These are phyloP conservation scores for Dusona sp. DNA, from an alignment of 2,888 invertebrate species.

Conservation along the genomic window DNA sequence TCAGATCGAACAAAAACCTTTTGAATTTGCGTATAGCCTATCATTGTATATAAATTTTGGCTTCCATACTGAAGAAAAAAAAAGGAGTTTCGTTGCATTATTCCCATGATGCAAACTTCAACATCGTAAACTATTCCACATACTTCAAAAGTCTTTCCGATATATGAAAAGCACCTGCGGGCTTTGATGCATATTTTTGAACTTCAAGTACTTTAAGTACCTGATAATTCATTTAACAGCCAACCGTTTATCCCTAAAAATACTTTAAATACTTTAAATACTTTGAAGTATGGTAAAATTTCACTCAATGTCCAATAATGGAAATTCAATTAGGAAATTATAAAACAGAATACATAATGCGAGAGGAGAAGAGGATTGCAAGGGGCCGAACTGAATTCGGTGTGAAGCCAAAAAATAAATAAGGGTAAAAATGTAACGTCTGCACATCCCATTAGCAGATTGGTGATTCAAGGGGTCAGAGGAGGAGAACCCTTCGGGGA, in stretches of 20 bases:
- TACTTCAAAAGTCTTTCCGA: background rate
- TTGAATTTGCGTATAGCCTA: background rate
- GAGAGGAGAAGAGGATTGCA: background rate
- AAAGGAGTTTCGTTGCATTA: background rate
- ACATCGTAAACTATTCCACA: background rate
- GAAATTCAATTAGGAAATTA: background rate
- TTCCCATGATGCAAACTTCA: background rate
- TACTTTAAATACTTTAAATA: background rate
- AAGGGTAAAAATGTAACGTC: constrained; percentile 32
- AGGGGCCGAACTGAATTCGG: background rate
- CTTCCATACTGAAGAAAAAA: background rate
- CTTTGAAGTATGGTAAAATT: background rate
- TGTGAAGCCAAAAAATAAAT: constrained; percentile 7
- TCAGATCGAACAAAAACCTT: too few relatives aligned
- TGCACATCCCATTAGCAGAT: constrained; percentile 43
- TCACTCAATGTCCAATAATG: background rate
- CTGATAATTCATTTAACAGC: background rate
- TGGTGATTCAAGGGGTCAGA: constrained; percentile 35
- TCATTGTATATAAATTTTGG: background rate
- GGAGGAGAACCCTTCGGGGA: constrained; percentile 39
- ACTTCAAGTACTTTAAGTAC: background rate
- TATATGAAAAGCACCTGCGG: background rate
- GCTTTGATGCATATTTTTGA: background rate
- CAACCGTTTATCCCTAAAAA: background rate
- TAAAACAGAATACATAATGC: background rate